Evolutionary conservation across 2,113 vertebrate genomes (phyloP).

Genomic region (Spea multiplicata): DNA sequence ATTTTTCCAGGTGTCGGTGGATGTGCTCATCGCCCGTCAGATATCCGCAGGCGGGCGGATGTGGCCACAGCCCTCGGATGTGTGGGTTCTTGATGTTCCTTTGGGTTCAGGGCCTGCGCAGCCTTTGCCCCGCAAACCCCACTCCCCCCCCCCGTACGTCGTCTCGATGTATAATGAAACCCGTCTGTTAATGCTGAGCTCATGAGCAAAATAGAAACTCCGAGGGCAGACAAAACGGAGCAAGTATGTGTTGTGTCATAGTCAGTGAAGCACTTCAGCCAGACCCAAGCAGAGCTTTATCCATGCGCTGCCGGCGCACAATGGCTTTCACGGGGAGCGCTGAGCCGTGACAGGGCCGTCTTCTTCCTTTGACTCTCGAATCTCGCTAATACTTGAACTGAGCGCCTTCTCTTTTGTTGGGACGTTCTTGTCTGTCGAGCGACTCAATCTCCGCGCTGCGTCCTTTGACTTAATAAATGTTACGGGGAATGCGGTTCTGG

Average conservation of each 20-base stretch:
- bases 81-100: too few species aligned
- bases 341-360: constrained; percentile 1
- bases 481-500: background rate
- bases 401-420: constrained; percentile 50
- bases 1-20: too few species aligned
- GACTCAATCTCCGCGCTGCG: constrained; percentile 49
- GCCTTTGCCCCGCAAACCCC: too few species aligned
- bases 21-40: too few species aligned
- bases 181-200: constrained; percentile 15
- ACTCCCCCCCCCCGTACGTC: background rate
- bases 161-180: background rate
- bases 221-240: background rate
- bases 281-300: constrained; percentile 37
- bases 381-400: constrained; percentile 47
- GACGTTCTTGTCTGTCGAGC: constrained; percentile 50
- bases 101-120: too few species aligned
- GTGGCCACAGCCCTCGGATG: too few species aligned
- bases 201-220: constrained; percentile 18
- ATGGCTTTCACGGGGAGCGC: constrained; percentile 26
- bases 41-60: too few species aligned
- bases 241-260: constrained; percentile 15
- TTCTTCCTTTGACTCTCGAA: constrained; percentile 38
- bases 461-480: constrained; percentile 34
- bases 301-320: constrained; percentile 25
- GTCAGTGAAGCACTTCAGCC: constrained; percentile 15